These are phyloP conservation scores for Lepus oiostolus DNA, from an alignment of 2,797 vertebrate species.

Conservation along the genomic window DNA sequence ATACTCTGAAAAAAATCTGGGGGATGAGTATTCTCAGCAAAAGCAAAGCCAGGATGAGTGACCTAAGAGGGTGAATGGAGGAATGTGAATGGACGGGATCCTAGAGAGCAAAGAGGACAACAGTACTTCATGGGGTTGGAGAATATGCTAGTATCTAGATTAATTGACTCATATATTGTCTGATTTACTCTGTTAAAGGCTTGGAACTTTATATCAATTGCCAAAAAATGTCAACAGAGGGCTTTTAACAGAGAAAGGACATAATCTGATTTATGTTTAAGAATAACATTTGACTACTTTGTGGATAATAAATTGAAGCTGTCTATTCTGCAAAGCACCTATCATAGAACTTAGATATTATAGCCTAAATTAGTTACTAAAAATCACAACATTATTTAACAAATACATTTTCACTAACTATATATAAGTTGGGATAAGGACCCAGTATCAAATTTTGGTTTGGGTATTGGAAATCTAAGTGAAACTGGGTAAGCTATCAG, in stretches of 20 bases:
- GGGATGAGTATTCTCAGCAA: background rate
- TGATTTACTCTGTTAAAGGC: background rate
- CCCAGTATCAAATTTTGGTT: background rate
- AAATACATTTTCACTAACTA: background rate
- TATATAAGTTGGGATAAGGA: background rate
- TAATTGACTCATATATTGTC: background rate
- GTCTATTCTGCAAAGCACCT: background rate
- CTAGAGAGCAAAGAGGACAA: background rate
- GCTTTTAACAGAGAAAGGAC: background rate
- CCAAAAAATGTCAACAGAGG: background rate
- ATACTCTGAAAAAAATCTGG: background rate
- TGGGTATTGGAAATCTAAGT: too few relatives aligned
- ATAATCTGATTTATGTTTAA: constrained; percentile 26
- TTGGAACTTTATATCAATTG: background rate
- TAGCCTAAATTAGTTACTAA: background rate
- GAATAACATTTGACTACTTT: background rate
- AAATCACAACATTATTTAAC: background rate
- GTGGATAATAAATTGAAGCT: background rate
- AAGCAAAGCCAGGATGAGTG: background rate
- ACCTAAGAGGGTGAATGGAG: background rate
- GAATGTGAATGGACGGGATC: background rate
- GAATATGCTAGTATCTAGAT: background rate
- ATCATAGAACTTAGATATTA: background rate
- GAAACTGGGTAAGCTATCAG: too few relatives aligned
- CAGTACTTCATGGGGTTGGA: background rate